Evolutionary conservation across 1,140 invertebrate species (phyloP), one percentile per base, ranked within the genome.

Genomic region (Galendromus occidentalis): DNA sequence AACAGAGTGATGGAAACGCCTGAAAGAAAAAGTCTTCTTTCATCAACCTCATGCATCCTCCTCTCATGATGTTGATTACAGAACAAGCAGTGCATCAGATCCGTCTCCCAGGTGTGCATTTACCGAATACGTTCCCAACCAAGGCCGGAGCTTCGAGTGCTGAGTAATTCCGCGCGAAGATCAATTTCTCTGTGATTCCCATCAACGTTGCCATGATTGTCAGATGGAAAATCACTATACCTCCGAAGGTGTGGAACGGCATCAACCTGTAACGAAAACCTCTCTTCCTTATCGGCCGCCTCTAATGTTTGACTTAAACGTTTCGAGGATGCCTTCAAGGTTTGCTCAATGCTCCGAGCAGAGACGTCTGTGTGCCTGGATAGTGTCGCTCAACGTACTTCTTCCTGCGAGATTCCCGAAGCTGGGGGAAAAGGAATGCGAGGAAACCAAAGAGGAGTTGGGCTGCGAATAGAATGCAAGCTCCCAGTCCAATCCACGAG

Each of bases 181-280:
- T 73, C n/a, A 84, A 84, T 76, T 91, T 90, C 75, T 93, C 90
- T 7, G 82, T 83, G 5, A 93, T 77, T n/a, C 90, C 90, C 69
- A 85, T 78, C 4, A 91, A 74, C 44, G 83, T 81, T 22, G 87
- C 80, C 7, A 80, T 80, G 44, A 84, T 78, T 17, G 83, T 83
- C 69, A 86, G 74, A 7, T 84, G 74, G 71, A 91, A 89, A 45
- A 85, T 83, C 44, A 81, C 78, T 7, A 85, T 73, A 25, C 90
- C 90, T 74, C 87, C 84, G 70, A 83, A 86, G 17, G 85, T 79
- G 72, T 94, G 90, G 67, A 86, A 76, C 5, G 89, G 89, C 78
- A 93, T 79, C 68, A 86, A 82, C 14, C 80, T 74, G 55, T 78
- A 73, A 65, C 86, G 80, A 69, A 55, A 66, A 39, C 9, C 4